Base-by-base conservation (phyloP, 1,140 invertebrate genomes). In the Eriosoma lanigerum region DNA sequence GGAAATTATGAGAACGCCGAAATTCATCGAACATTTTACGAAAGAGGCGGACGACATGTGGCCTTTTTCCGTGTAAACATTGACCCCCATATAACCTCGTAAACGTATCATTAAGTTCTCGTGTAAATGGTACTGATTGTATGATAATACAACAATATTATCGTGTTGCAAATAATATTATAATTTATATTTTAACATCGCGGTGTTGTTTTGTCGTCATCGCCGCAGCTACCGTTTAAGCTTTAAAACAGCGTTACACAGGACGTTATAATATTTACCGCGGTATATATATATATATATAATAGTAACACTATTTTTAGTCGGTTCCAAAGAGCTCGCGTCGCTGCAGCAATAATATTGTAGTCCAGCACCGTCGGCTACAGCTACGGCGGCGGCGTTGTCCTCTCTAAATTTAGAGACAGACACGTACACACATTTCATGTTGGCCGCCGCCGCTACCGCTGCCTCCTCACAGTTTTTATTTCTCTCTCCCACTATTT, bases 391-490 rank as follows among this genome's bases (percentile, higher is more conserved):
- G 60, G 17, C 60, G 26, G 58, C 58, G 58, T 24, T 19, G 38
- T 68, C 38, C 38, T 46, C 38, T 68, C 64, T 68, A 68, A 46
- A 68, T 68, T 68, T 68, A 68, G 64, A 68, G 64, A 44, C 64
- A 68, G 64, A 68, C 64, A 68, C 32, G 38, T 32, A 24, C 62
- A 38, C 38, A 68, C n/a, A 15, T 21, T 68, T 68, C 64, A 9
- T 46, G 60, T 38, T 32, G 60, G 56, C 24, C 56, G 56, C 60
- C 10, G 12, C n/a, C 38, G 21, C 10, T 1, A 8, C 19, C 60
- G 19, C 24, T 13, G 38, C 32, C n/a, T 9, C 5, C 38, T n/a
- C 13, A 8, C 62, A 9, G 13, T 10, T 12, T 13, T 12, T 10
- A 9, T 5, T 38, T 24, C 4, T 66, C n/a, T 38, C 38, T 66